Evolutionary conservation across 1,140 invertebrate genomes (phyloP).

Genomic region (Orchesella cincta): DNA sequence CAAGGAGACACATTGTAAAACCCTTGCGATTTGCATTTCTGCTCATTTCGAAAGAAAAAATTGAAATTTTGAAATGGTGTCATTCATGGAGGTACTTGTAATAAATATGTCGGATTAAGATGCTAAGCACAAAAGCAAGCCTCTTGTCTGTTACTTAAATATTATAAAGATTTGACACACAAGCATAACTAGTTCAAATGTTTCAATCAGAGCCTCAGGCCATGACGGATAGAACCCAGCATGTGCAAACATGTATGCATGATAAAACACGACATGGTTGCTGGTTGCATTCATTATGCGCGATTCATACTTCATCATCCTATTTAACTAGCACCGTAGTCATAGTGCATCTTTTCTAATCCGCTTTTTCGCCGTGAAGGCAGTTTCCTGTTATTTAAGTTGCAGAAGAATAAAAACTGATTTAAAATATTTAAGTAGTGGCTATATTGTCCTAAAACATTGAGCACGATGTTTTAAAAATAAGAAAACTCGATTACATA

Average conservation of each 20-base stretch:
- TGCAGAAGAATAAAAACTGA: too few relatives aligned
- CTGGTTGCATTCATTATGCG: too few relatives aligned
- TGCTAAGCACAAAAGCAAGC: neutral
- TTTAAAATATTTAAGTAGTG: too few relatives aligned
- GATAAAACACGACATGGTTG: neutral
- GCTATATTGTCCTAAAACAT: too few relatives aligned
- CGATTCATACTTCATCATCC: conserved; percentile 4
- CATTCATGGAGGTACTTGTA: conserved; percentile 5
- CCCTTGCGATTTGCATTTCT: neutral
- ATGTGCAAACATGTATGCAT: conserved; percentile 14
- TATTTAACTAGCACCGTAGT: neutral
- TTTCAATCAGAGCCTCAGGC: conserved; percentile 16
- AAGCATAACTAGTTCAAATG: conserved; percentile 20
- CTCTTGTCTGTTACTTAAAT: neutral
- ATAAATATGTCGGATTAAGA: conserved; percentile 29
- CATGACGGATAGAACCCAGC: neutral
- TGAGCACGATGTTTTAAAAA: too few relatives aligned
- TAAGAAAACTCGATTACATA: too few relatives aligned
- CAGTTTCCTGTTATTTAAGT: too few relatives aligned
- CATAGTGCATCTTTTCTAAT: neutral
- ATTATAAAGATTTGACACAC: conserved; percentile 23
- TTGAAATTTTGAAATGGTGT: conserved; percentile 23
- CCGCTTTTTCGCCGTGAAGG: neutral
- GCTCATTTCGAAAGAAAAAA: too few relatives aligned
- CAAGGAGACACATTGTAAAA: neutral